Evolutionary conservation across 1,140 invertebrate genomes (phyloP), one percentile per base, ranked within the genome.

Genomic region (Eueides isabella): DNA sequence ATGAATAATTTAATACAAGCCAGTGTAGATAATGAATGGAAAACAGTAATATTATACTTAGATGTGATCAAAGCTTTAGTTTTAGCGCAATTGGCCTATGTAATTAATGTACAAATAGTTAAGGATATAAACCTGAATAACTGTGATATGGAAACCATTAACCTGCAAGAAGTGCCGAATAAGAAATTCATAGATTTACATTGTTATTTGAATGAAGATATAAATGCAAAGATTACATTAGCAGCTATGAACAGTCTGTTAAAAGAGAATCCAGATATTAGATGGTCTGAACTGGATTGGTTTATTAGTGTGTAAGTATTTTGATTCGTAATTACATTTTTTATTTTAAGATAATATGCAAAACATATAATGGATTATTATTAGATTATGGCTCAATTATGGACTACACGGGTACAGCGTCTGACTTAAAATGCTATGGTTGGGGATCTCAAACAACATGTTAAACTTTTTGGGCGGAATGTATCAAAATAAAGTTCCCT

Each of bases 61-160:
- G 85, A 91, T 16, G 76, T 91, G 23, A 69, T 92, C 44, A 71
- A 77, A 74, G 76, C 80, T 29, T 81, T 92, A 85, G 89, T 89
- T 30, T 78, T 89, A 77, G 82, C 89, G 0, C 79, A 87, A 67
- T 66, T 92, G 74, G 85, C 87, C 29, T 90, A 91, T 65, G 88
- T 92, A 41, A 79, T 88, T 16, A 87, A 91, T 85, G 91, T 92
- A 88, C 89, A 89, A 89, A 87, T 88, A 82, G 84, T 92, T 76
- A 91, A 76, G 77, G 87, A 91, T 44, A 67, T 75, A 65, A 86
- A 80, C 63, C 68, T 79, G 67, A 80, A 30, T 31, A 75, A 83
- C 86, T 91, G 89, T 90, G 89, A 91, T 89, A 89, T 83, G 74
- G 76, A 82, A 71, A 80, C 74, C 29, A 78, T 86, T 63, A 83